A percentile compares a stretch with the other conserved stretches of the same genome.
Evolutionary conservation across 2,888 invertebrate species (phyloP).

Genomic region (Lepetodrilus schrolli): DNA sequence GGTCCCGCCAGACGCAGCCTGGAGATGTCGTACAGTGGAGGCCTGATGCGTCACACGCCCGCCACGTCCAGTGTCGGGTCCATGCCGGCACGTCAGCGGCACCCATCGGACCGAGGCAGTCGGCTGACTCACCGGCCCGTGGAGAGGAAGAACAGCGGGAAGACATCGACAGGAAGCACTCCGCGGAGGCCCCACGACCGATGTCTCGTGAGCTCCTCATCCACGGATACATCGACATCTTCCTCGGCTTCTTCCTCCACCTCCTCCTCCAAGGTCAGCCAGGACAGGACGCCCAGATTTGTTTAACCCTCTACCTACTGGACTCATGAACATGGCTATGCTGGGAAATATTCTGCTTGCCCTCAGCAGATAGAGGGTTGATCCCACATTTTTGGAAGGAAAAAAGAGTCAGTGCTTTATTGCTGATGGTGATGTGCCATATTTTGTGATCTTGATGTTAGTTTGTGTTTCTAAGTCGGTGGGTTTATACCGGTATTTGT

Average conservation of each 20-base stretch:
- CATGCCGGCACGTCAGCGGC: background rate
- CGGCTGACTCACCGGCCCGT: background rate
- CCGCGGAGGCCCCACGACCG: background rate
- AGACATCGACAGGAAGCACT: background rate
- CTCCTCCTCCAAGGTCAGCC: constrained; percentile 25
- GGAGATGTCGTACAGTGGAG: background rate
- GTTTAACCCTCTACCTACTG: constrained; percentile 39
- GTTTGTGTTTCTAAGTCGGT: too few species aligned
- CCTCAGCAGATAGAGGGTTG: too few species aligned
- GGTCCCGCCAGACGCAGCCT: background rate
- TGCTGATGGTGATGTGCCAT: background rate
- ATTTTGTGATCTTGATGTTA: too few species aligned
- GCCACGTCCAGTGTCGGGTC: constrained; percentile 2
- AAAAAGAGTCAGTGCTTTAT: background rate
- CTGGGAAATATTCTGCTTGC: too few species aligned
- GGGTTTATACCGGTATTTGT: too few species aligned
- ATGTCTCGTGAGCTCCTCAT: background rate
- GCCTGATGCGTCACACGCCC: background rate
- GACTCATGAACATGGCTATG: too few species aligned
- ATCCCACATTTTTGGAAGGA: background rate
- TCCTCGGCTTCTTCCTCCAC: background rate
- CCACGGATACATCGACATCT: background rate
- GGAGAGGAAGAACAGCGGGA: constrained; percentile 14
- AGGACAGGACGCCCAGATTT: constrained; percentile 49
- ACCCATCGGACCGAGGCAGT: background rate